Evolutionary conservation across 2,113 vertebrate genomes (phyloP).

Genomic region (Malurus elegans): DNA sequence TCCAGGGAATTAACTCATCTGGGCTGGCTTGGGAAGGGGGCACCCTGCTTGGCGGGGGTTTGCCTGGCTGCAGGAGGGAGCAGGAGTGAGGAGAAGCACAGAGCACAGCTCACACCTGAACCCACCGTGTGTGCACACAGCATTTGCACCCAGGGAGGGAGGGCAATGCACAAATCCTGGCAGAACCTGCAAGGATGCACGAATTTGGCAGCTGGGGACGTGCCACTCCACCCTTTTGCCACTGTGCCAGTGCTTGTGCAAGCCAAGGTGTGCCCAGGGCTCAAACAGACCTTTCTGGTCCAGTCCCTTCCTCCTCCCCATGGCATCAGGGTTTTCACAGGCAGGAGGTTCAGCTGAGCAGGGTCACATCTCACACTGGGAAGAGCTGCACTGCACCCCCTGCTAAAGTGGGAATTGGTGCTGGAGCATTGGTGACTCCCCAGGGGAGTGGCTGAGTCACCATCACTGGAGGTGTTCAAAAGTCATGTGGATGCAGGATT

Average conservation of each 20-base stretch:
- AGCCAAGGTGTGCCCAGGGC: neutral
- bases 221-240: neutral
- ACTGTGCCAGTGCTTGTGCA: accelerated
- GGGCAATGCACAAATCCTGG: neutral
- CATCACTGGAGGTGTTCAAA: neutral
- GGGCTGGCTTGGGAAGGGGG: neutral
- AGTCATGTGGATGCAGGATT: neutral
- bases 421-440: neutral
- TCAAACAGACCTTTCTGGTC: neutral
- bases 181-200: neutral
- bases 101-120: neutral
- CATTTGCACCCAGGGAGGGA: neutral
- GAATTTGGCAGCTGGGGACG: neutral
- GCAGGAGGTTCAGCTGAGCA: neutral
- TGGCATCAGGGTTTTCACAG: neutral
- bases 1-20: neutral
- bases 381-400: neutral
- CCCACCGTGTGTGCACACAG: accelerated
- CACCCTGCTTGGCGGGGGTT: neutral
- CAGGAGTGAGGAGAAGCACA: neutral
- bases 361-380: neutral
- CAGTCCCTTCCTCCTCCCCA: neutral
- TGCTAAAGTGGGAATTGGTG: neutral
- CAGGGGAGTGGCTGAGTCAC: neutral
- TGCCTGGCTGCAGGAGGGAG: neutral